Percentiles rank a stretch among this genome's conserved stretches.
Conservation (phyloP, 2,888 invertebrate genomes). For the Elgonia sp. region DNA sequence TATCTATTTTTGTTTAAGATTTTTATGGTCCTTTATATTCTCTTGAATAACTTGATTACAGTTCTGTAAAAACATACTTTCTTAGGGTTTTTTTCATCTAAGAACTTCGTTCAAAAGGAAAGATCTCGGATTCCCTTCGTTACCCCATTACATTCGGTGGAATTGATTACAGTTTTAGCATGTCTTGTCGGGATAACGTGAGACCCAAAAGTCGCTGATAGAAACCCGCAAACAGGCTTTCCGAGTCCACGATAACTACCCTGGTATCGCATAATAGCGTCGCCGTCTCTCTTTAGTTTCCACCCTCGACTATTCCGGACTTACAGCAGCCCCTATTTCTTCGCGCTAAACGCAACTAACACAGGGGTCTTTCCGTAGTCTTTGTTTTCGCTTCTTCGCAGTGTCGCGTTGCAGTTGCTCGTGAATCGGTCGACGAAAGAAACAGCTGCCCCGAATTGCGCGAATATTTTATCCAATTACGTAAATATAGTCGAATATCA, state of each 20-base stretch:
- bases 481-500: not conserved
- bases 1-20: too few relatives aligned
- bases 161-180: slow-evolving; percentile 60
- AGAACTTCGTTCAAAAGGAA: too few relatives aligned
- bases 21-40: too few relatives aligned
- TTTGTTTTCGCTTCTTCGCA: slow-evolving; percentile 87
- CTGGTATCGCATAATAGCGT: slow-evolving; percentile 75
- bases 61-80: too few relatives aligned
- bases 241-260: slow-evolving; percentile 76
- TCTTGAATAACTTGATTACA: too few relatives aligned
- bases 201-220: slow-evolving; percentile 67
- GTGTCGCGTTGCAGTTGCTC: slow-evolving; percentile 84
- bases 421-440: slow-evolving; percentile 76
- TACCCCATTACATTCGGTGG: slow-evolving; percentile 1
- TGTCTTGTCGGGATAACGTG: slow-evolving; percentile 60
- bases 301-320: slow-evolving; percentile 80
- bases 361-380: slow-evolving; percentile 85
- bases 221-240: slow-evolving; percentile 74
- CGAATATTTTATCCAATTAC: slow-evolving; percentile 42
- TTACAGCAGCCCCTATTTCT: slow-evolving; percentile 83
- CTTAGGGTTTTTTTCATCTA: too few relatives aligned
- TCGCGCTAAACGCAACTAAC: slow-evolving; percentile 85
- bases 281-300: slow-evolving; percentile 78
- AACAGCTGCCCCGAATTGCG: slow-evolving; percentile 68
- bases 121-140: not conserved